A percentile compares a stretch with the other conserved stretches of the same genome.
These are phyloP conservation scores for Caenorhabditis brenneri DNA, from an alignment of 1,140 invertebrate species.

Conservation along the genomic window DNA sequence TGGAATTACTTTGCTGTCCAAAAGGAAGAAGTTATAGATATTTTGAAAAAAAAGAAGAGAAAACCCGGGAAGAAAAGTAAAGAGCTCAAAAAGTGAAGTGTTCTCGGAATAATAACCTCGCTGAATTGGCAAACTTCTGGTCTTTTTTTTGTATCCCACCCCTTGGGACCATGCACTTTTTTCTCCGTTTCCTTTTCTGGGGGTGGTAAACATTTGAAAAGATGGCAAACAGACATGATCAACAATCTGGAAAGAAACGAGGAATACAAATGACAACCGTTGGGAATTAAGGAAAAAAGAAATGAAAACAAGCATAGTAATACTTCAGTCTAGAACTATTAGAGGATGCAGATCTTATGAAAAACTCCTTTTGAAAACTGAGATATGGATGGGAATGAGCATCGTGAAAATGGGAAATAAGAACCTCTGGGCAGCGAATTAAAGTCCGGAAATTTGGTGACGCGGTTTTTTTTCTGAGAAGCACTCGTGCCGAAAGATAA, in stretches of 20 bases:
- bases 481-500: background rate
- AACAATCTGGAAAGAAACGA: conserved; percentile 1
- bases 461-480: background rate
- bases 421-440: background rate
- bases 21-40: too few species aligned
- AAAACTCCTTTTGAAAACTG: too few species aligned
- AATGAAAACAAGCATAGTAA: background rate
- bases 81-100: background rate
- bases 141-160: background rate
- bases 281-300: background rate
- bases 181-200: background rate
- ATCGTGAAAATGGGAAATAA: background rate
- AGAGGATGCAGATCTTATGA: background rate
- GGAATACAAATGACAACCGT: conserved; percentile 1
- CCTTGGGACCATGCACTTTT: conserved; percentile 25
- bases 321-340: background rate
- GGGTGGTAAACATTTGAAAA: background rate
- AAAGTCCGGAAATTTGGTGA: conserved; percentile 19
- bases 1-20: too few species aligned
- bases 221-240: background rate
- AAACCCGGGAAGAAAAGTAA: background rate
- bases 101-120: conserved; percentile 17
- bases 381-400: background rate
- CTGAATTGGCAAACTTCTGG: background rate
- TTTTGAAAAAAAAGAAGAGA: background rate